Conservation (phyloP, 2,797 vertebrate species). For the Hemitrygon akajei region DNA sequence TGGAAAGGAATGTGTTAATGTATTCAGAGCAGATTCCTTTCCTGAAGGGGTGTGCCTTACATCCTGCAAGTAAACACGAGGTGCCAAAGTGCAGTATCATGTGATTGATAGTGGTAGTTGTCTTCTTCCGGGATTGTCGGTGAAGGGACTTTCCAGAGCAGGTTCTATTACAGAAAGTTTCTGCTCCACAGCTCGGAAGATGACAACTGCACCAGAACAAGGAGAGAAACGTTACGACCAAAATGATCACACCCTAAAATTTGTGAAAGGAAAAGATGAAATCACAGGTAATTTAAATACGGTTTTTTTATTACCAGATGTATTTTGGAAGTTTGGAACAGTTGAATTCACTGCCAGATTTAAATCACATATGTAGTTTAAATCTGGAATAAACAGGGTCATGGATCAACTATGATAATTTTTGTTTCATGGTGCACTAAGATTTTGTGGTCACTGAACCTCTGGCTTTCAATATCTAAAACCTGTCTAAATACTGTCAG, state of each 20-base stretch:
- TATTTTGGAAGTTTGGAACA: not conserved
- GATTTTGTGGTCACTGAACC: not conserved
- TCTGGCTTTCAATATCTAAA: not conserved
- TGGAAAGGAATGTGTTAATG: not conserved
- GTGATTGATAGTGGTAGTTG: not conserved
- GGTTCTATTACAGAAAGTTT: not conserved
- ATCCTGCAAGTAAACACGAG: too few species aligned
- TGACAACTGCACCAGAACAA: not conserved
- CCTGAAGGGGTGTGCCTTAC: not conserved
- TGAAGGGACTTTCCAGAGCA: not conserved
- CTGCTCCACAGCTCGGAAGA: too few species aligned
- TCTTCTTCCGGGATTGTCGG: not conserved
- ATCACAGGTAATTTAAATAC: slow-evolving; percentile 1
- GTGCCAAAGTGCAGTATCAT: too few species aligned
- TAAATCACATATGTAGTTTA: not conserved
- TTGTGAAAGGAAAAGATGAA: slow-evolving; percentile 24
- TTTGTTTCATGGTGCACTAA: not conserved
- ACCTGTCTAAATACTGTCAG: not conserved
- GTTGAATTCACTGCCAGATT: not conserved
- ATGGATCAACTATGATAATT: not conserved
- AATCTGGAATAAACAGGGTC: not conserved
- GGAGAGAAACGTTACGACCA: not conserved
- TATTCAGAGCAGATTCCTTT: not conserved
- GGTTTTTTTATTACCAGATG: too few species aligned
- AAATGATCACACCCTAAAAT: not conserved